Conservation (phyloP, 2,888 invertebrate species). For the Stegophylla sp. region DNA sequence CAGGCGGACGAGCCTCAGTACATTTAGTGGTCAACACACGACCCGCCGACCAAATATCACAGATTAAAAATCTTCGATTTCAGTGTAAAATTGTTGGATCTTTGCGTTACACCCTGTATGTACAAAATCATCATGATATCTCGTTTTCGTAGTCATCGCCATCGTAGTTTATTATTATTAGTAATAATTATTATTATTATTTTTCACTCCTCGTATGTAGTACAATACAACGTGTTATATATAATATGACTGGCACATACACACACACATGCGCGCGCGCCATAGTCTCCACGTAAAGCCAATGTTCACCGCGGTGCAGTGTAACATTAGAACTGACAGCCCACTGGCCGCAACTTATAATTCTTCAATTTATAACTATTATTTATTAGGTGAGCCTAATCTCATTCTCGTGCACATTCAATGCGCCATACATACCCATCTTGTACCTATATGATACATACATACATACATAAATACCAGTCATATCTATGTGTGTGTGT, state of each 20-base stretch:
- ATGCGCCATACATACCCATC: neutral
- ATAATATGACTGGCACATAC: neutral
- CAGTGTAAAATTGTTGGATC: too few relatives aligned
- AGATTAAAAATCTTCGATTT: neutral
- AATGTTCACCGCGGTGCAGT: slow-evolving; percentile 24
- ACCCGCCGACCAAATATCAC: neutral
- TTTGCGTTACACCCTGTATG: too few relatives aligned
- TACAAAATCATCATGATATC: neutral
- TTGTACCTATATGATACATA: neutral
- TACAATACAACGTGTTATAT: neutral
- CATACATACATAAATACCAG: too few relatives aligned
- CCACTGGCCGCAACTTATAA: slow-evolving; percentile 44
- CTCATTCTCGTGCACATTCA: slow-evolving; percentile 10
- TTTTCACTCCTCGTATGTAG: neutral
- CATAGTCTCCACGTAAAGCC: slow-evolving; percentile 24
- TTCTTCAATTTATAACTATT: slow-evolving; percentile 54
- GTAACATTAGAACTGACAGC: slow-evolving; percentile 54
- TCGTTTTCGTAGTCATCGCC: neutral
- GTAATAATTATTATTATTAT: slow-evolving; percentile 15
- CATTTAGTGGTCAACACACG: neutral
- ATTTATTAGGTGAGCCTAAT: slow-evolving; percentile 53
- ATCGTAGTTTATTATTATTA: neutral
- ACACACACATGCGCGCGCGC: slow-evolving; percentile 22
- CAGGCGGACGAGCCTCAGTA: neutral
- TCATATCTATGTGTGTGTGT: neutral